Conservation (phyloP, 64 coral and sea anemone species). For the Platygyra sinensis region DNA sequence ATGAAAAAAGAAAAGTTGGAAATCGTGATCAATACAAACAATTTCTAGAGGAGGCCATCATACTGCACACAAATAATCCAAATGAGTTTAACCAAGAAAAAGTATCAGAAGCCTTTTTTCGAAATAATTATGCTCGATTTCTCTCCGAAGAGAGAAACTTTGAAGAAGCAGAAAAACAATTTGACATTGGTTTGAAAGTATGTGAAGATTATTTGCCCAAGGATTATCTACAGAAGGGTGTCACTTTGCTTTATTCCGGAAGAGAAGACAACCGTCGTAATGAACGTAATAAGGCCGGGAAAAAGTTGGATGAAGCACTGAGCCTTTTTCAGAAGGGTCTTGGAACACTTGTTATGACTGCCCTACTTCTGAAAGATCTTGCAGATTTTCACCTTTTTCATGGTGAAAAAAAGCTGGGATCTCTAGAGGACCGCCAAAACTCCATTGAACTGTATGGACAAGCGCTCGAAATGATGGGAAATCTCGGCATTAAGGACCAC, state of each 20-base stretch:
- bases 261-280: neutral
- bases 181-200: neutral
- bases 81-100: neutral
- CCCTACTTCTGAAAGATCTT: neutral
- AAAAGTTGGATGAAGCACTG: constrained; percentile 24
- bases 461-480: constrained; percentile 26
- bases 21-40: constrained; percentile 25
- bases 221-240: neutral
- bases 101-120: constrained; percentile 20
- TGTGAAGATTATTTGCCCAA: neutral
- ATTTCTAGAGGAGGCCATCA: neutral
- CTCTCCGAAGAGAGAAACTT: neutral
- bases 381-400: constrained; percentile 37
- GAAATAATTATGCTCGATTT: constrained; percentile 38
- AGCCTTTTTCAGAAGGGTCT: neutral
- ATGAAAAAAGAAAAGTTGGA: constrained; percentile 47
- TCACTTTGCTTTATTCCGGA: constrained; percentile 9
- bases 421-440: neutral
- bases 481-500: neutral
- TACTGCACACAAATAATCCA: neutral
- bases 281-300: constrained; percentile 14
- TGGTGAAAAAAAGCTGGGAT: neutral
- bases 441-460: neutral
- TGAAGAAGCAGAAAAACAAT: neutral
- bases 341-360: constrained; percentile 41